Evolutionary conservation across 2,888 invertebrate genomes (phyloP), one percentile per base, ranked within the genome.

Genomic region (Podabrus alpinus): DNA sequence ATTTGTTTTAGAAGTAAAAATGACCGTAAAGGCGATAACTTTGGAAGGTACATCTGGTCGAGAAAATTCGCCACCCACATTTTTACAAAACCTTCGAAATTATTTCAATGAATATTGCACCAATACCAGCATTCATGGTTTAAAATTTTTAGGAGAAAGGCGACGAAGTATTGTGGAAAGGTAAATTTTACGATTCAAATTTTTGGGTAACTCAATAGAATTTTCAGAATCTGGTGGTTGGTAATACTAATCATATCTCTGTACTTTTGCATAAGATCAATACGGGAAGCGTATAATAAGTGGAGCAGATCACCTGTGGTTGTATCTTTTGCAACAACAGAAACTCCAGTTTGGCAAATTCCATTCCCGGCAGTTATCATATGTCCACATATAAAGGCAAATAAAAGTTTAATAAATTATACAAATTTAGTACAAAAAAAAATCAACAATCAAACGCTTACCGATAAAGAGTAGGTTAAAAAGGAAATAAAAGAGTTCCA

Each of bases 241-340:
- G 86, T 90, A 69, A 77, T 79, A 2, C 71, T 82, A 15, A 24
- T 69, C 13, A 71, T 72, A 9, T 81, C 79, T 3, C 89, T 92
- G 78, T 90, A 91, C 77, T 85, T 88, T 1, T 93, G 93, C 80
- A 85, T 89, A 64, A 88, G 88, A 61, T 86, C 92, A 4, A 93
- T 92, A 29, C 86, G 89, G 74, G 91, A 92, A 83, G 90, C 92
- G 5, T 93, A 92, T 89, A 88, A 89, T 78, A 94, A 93, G 84
- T 94, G 93, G 93, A 90, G 91, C 74, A 89, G 90, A 77, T 92
- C 91, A 81, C 93, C 93, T 0, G 93, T 94, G 0, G 92, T 94
- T 81, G 93, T 94, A 3, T 92, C 92, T 82, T 93, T 93, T 82
- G 92, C 92, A 1, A 92, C 93, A 81, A 91, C 91, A 67, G 90